Evolutionary conservation across 2,888 invertebrate genomes (phyloP).

Genomic region (Drosophila paranaensis): DNA sequence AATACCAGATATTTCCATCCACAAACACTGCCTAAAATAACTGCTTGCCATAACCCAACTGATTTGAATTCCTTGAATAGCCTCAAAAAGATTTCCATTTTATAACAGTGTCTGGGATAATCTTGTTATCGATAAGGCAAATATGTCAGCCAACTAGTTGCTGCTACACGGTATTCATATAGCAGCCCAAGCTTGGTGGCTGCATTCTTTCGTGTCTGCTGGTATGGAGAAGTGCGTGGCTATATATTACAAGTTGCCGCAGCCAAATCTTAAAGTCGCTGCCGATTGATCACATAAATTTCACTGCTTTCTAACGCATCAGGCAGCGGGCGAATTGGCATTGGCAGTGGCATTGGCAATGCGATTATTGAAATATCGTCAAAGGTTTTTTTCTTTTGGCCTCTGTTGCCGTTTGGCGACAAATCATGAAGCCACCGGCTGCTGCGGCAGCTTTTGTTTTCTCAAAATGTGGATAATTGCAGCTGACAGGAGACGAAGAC

Average conservation of each 20-base stretch:
- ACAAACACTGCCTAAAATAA: background rate
- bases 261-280: conserved; percentile 48
- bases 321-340: conserved; percentile 14
- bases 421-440: conserved; percentile 62
- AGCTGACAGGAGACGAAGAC: conserved; percentile 53
- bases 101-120: background rate
- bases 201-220: conserved; percentile 25
- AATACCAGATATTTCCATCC: too few species aligned
- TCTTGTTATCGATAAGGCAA: conserved; percentile 8
- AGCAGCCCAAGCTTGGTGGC: background rate
- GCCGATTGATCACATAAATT: conserved; percentile 61
- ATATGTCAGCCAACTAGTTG: background rate
- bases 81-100: background rate
- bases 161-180: conserved; percentile 32
- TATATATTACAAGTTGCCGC: conserved; percentile 63
- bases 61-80: background rate
- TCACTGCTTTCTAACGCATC: conserved; percentile 76
- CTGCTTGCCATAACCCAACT: background rate
- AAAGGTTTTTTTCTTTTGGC: conserved; percentile 67
- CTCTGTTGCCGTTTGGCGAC: conserved; percentile 48
- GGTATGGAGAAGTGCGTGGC: conserved; percentile 42
- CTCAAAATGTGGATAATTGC: conserved; percentile 75
- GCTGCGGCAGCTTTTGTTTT: conserved; percentile 48
- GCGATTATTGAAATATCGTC: conserved; percentile 73
- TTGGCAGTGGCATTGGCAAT: conserved; percentile 29